Conservation (phyloP, 2,797 vertebrate species). For the Thunnus albacares region DNA sequence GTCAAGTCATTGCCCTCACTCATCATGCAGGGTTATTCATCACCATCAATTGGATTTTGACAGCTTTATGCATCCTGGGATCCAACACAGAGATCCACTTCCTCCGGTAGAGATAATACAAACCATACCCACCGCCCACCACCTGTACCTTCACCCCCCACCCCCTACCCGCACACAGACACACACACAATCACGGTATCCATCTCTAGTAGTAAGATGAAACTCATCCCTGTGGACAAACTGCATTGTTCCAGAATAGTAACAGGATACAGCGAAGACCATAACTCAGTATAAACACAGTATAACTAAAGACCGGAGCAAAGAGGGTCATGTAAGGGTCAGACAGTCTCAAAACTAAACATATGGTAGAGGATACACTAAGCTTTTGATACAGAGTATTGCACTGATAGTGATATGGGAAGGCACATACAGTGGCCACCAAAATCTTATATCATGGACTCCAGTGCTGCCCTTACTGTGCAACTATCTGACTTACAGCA, state of each 20-base stretch:
- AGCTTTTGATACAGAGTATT: too few relatives aligned
- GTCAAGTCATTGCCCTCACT: conserved; percentile 33
- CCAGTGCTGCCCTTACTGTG: background rate
- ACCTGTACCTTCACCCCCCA: conserved; percentile 23
- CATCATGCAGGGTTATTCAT: conserved; percentile 50
- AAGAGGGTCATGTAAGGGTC: conserved; percentile 41
- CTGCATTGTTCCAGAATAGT: conserved; percentile 55
- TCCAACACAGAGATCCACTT: conserved; percentile 57
- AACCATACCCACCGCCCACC: conserved; percentile 57
- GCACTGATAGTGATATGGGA: background rate
- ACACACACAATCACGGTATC: conserved; percentile 26
- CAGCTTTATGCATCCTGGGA: conserved; percentile 69
- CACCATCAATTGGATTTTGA: conserved; percentile 62
- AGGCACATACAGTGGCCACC: too few relatives aligned
- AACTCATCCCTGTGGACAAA: conserved; percentile 29
- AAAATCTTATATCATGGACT: background rate
- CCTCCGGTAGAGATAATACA: conserved; percentile 63
- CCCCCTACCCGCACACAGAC: background rate
- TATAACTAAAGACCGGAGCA: conserved; percentile 22
- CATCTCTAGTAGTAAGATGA: conserved; percentile 19
- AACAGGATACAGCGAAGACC: conserved; percentile 57
- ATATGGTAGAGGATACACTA: too few relatives aligned
- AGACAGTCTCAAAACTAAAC: background rate
- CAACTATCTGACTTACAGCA: too few relatives aligned
- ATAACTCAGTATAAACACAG: conserved; percentile 50